phyloP scores from a whole-genome alignment of 1,140 invertebrate genomes.

The Periplaneta americana region DNA sequence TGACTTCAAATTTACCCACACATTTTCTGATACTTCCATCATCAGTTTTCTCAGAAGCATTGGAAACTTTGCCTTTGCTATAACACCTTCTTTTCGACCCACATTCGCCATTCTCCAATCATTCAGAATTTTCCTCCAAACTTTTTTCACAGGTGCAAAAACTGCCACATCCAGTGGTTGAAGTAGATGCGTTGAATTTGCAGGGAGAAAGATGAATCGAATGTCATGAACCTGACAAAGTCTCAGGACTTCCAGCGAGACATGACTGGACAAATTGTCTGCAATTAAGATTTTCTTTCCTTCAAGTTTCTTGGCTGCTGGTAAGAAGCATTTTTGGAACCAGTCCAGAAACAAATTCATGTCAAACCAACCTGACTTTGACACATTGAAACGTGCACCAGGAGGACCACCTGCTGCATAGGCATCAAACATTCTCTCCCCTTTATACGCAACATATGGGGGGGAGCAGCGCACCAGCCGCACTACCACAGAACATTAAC shows the following conservation, averaged over 20 bases:
- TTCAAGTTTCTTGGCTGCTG: background rate
- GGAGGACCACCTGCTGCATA: constrained; percentile 22
- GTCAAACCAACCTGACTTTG: constrained; percentile 15
- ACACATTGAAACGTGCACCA: background rate
- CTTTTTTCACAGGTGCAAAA: constrained; percentile 5
- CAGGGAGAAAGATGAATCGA: background rate
- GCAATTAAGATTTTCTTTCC: constrained; percentile 3
- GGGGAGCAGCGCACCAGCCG: constrained; percentile 18
- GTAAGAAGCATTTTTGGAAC: background rate
- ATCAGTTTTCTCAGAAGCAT: constrained; percentile 8
- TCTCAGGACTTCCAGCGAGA: background rate
- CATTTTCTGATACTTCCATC: no score
- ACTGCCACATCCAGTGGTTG: no score
- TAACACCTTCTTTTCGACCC: background rate
- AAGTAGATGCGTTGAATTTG: no score
- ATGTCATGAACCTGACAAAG: background rate
- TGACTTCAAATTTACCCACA: no score
- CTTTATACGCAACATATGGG: constrained; percentile 18
- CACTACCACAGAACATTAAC: constrained; percentile 23
- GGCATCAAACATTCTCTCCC: constrained; percentile 15
- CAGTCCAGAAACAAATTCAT: background rate
- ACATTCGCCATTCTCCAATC: constrained; percentile 2
- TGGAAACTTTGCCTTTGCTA: constrained; percentile 9
- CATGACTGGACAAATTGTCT: constrained; percentile 1
- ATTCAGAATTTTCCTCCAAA: constrained; percentile 6